Evolutionary conservation across 2,113 vertebrate species (phyloP), one percentile per base, ranked within the genome.

Genomic region (Grus americana): DNA sequence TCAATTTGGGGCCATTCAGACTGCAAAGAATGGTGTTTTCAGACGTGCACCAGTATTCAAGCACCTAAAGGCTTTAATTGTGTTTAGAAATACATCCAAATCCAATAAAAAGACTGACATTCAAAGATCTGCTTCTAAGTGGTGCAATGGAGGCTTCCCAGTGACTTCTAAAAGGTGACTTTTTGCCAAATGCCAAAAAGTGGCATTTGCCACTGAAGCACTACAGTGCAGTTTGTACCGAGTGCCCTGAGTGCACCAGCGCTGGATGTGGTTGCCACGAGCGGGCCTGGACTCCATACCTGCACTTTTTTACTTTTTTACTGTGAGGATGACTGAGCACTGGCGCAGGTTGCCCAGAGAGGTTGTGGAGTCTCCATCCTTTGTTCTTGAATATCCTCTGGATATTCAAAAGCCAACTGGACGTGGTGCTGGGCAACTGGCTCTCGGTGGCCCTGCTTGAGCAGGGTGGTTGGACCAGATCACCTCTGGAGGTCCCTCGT

Each of bases 251-350:
- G 27, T 42, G 30, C 19, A 2, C 47, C 38, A 13, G 15, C 26
- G 11, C 22, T 36, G 36, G 19, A 24, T 32, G 16, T 63, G 52
- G 19, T 23, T 67, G 47, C 59, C 47, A 54, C 1, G 10, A 34
- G 57, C 38, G 55, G 38, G 32, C 44, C 36, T 88, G 38, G 38
- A 23, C 22, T 44, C 54, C 5, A 2, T 11, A 61, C 30, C 26
- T 40, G 14, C 23, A 10, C 54, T 57, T 66, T 42, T 61, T 57
- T 7, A 24, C 22, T 32, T 63, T 34, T 67, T 67, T 47, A 21
- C 40, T 70, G 22, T 44, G 70, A 0, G 0, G 9, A 10, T 54
- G 46, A 24, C 36, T 52, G 50, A 72, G 26, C 10, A 21, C 0
- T 11, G 68, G 20, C 55, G 30, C 12, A 26, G 30, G 32, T 40